A percentile compares a stretch with the other conserved stretches of the same genome.
Conservation (phyloP, 2,797 vertebrate genomes). For the Adrianichthys oophorus region DNA sequence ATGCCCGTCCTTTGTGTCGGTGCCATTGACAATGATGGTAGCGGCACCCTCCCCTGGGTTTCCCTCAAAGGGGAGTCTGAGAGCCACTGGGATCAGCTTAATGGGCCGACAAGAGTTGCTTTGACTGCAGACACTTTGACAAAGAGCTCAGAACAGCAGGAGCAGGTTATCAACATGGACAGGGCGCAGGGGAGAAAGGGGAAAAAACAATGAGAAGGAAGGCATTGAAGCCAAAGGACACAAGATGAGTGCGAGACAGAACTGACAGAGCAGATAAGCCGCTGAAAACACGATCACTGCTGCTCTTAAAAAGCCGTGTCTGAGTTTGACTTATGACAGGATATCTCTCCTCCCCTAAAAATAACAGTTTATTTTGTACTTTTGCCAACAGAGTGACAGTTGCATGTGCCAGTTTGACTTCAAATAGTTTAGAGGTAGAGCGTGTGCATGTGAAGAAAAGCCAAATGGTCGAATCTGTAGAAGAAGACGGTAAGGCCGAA, state of each 20-base stretch:
- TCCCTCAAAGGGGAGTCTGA: conserved; percentile 70
- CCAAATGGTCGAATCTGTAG: no score
- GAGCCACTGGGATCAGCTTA: conserved; percentile 77
- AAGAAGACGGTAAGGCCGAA: no score
- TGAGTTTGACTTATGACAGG: background rate
- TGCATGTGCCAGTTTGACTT: conserved; percentile 21
- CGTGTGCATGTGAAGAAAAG: conserved; percentile 1
- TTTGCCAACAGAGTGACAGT: conserved; percentile 26
- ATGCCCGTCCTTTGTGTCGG: conserved; percentile 68
- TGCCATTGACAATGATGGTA: conserved; percentile 68
- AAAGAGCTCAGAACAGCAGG: conserved; percentile 65
- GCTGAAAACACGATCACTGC: conserved; percentile 13
- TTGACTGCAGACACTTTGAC: conserved; percentile 74
- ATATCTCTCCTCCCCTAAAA: conserved; percentile 26
- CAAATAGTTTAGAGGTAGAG: conserved; percentile 4
- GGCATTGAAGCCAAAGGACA: conserved; percentile 5
- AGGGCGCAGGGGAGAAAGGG: conserved; percentile 23
- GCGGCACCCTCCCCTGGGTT: conserved; percentile 69
- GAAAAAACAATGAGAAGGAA: conserved; percentile 14
- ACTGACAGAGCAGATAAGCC: conserved; percentile 5
- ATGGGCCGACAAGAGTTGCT: conserved; percentile 76
- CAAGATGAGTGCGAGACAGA: conserved; percentile 1
- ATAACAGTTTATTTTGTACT: conserved; percentile 33
- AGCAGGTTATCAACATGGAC: conserved; percentile 65
- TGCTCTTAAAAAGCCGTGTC: conserved; percentile 9